Percentiles rank a stretch among this genome's conserved stretches.
Evolutionary conservation across 2,113 vertebrate genomes (phyloP).

Genomic region (Brachypteracias leptosomus): DNA sequence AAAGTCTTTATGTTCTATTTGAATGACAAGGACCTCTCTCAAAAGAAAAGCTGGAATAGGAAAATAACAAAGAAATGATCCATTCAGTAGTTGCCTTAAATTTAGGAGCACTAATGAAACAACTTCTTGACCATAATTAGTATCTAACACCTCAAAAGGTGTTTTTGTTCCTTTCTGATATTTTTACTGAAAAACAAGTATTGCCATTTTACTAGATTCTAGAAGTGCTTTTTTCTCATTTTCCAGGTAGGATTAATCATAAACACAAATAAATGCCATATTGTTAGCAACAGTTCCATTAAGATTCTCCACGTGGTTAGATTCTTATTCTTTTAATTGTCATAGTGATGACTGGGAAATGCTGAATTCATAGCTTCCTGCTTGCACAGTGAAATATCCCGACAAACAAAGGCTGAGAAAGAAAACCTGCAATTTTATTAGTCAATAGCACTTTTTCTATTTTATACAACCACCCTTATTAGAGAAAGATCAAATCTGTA

Average conservation of each 20-base stretch:
- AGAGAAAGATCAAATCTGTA: background rate
- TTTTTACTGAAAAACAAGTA: background rate
- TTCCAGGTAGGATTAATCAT: background rate
- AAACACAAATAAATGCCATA: background rate
- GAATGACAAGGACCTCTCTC: conserved; percentile 39
- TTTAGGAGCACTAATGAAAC: conserved; percentile 43
- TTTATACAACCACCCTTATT: background rate
- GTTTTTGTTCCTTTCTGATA: background rate
- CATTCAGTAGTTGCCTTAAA: conserved; percentile 56
- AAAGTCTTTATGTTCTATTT: conserved; percentile 64
- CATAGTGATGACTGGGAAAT: background rate
- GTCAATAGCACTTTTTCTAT: background rate
- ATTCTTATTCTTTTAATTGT: background rate
- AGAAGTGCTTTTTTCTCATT: background rate
- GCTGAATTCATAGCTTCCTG: background rate
- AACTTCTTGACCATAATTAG: conserved; percentile 45
- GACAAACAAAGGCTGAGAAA: background rate
- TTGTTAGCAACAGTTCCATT: background rate
- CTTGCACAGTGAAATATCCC: background rate
- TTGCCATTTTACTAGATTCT: background rate
- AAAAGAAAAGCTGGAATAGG: conserved; percentile 44
- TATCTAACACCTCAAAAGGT: background rate
- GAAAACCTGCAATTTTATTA: background rate
- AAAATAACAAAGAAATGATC: conserved; percentile 61
- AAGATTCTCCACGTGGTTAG: background rate